Percentiles rank a stretch among this genome's conserved stretches.
phyloP scores from a whole-genome alignment of 2,888 invertebrate genomes.

The Troides helena region DNA sequence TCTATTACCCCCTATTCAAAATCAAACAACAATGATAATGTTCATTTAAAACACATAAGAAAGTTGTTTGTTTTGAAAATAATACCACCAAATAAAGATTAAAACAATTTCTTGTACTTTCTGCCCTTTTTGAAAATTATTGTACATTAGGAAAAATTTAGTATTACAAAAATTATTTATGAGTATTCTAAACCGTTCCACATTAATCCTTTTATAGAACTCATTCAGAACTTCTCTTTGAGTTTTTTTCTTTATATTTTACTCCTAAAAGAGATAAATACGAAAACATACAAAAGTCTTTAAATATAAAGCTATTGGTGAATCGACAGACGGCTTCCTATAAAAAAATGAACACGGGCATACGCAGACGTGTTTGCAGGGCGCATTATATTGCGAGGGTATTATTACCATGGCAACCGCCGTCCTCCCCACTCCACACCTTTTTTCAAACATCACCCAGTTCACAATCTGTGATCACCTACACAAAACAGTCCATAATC shows the following conservation, averaged over 20 bases:
- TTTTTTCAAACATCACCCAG: slow-evolving; percentile 69
- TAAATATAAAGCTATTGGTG: slow-evolving; percentile 66
- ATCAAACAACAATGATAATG: too few species aligned
- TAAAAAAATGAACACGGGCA: slow-evolving; percentile 39
- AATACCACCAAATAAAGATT: too few species aligned
- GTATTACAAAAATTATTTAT: too few species aligned
- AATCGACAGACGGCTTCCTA: slow-evolving; percentile 44
- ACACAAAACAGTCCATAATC: slow-evolving; percentile 73
- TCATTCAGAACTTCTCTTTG: background rate
- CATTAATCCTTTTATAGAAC: background rate
- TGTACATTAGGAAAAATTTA: too few species aligned
- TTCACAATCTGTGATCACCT: slow-evolving; percentile 72
- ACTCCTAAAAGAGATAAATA: background rate
- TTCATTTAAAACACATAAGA: too few species aligned
- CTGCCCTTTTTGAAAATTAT: too few species aligned
- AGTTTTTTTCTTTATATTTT: background rate
- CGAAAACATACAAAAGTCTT: slow-evolving; percentile 17
- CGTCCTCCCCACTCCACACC: slow-evolving; percentile 58
- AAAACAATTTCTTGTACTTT: too few species aligned
- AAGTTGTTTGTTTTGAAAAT: too few species aligned
- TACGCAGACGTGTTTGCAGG: slow-evolving; percentile 47
- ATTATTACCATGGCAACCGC: slow-evolving; percentile 76
- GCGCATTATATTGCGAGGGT: slow-evolving; percentile 54
- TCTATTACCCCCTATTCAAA: too few species aligned
- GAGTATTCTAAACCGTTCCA: too few species aligned